Percentiles rank a stretch among this genome's conserved stretches.
Evolutionary conservation across 2,113 vertebrate genomes (phyloP).

Genomic region (Lonchura striata): DNA sequence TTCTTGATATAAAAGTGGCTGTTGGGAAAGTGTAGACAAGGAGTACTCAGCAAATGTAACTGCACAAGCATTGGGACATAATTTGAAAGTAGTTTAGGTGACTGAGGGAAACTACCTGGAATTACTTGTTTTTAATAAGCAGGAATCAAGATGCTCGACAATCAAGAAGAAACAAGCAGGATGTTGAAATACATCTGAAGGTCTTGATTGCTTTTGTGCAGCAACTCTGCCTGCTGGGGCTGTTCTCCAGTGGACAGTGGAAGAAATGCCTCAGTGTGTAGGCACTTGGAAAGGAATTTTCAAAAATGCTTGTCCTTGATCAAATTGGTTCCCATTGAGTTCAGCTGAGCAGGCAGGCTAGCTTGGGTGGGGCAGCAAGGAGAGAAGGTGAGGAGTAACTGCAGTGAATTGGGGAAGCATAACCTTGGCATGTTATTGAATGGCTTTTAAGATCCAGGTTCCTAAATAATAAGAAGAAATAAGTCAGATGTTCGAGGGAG

Average conservation of each 20-base stretch:
- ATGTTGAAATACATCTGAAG: not conserved
- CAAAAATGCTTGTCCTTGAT: not conserved
- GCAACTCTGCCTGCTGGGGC: not conserved
- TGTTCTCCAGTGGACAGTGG: not conserved
- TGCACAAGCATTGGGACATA: not conserved
- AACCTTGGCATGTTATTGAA: not conserved
- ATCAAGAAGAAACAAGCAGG: not conserved
- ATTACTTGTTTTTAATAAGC: not conserved
- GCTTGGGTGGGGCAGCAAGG: not conserved
- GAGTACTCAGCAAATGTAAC: not conserved
- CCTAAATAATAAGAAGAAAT: not conserved
- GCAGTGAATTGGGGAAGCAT: not conserved
- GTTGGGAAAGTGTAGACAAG: not conserved
- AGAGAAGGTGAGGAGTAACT: not conserved
- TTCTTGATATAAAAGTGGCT: not conserved
- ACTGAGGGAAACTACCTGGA: not conserved
- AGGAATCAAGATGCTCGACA: not conserved
- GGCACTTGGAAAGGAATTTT: not conserved
- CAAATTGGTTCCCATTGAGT: not conserved
- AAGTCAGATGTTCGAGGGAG: fast-evolving
- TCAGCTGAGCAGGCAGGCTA: not conserved
- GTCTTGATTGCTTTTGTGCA: not conserved
- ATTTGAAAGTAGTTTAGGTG: not conserved
- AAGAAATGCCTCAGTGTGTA: not conserved
- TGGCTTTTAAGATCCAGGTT: not conserved